phyloP scores from a whole-genome alignment of 2,888 invertebrate genomes.

The Anoplius nigerrimus region DNA sequence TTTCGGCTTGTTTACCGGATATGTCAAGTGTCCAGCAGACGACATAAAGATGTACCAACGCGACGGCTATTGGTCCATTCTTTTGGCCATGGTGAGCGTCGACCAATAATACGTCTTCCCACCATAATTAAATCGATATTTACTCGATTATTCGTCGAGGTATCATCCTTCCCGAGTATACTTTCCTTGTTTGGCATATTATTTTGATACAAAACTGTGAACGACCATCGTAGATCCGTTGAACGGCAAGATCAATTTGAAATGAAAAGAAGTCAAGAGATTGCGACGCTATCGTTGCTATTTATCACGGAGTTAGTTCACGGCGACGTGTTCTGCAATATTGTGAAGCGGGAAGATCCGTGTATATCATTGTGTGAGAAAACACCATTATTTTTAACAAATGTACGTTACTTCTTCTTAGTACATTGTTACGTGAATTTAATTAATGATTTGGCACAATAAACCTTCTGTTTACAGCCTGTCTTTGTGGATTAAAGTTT shows the following conservation, averaged over 20 bases:
- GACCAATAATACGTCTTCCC: constrained; percentile 49
- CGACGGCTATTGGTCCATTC: constrained; percentile 44
- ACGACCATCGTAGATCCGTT: neutral
- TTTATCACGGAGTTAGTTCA: constrained; percentile 32
- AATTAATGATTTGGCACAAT: neutral
- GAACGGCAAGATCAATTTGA: constrained; percentile 20
- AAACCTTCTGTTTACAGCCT: neutral
- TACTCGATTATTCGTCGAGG: constrained; percentile 49
- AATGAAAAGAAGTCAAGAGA: constrained; percentile 52
- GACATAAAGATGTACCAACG: neutral
- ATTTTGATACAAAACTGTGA: constrained; percentile 31
- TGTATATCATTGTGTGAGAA: constrained; percentile 66
- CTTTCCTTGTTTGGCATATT: constrained; percentile 38
- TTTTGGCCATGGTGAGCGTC: constrained; percentile 13
- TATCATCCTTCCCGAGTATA: constrained; percentile 36
- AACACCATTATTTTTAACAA: constrained; percentile 50
- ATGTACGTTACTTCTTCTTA: constrained; percentile 40
- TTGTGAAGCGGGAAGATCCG: constrained; percentile 60
- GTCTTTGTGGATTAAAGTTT: neutral
- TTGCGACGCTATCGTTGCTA: constrained; percentile 43
- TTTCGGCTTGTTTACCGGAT: constrained; percentile 1
- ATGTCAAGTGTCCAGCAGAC: constrained; percentile 18
- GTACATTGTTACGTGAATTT: neutral
- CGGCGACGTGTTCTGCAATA: constrained; percentile 49
- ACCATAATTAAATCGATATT: constrained; percentile 64